Evolutionary conservation across 92 coral and sea anemone species (phyloP).

Genomic region (Phenganax marumi): DNA sequence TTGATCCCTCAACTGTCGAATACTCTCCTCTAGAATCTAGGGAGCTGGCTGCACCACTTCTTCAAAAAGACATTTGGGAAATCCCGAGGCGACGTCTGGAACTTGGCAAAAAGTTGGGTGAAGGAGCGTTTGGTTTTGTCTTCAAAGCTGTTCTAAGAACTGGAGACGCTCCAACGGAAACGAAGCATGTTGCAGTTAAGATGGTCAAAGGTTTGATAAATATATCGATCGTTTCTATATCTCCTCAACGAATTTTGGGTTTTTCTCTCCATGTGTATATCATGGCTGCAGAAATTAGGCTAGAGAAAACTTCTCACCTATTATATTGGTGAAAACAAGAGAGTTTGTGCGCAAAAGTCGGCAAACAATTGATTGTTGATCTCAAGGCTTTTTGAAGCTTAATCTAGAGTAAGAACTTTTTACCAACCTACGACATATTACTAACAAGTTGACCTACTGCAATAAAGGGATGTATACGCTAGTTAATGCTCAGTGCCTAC

Average conservation of each 20-base stretch:
- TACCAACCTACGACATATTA: too few relatives aligned
- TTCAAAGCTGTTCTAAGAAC: slow-evolving; percentile 6
- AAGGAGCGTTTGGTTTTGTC: slow-evolving; percentile 35
- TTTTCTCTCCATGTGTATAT: background rate
- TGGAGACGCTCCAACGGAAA: slow-evolving; percentile 7
- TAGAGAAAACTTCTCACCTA: too few relatives aligned
- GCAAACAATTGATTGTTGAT: too few relatives aligned
- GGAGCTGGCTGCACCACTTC: background rate
- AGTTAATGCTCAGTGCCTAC: too few relatives aligned
- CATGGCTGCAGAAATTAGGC: too few relatives aligned
- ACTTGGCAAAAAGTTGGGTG: slow-evolving; percentile 29
- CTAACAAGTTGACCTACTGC: too few relatives aligned
- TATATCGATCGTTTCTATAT: background rate
- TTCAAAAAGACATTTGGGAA: slow-evolving; percentile 28
- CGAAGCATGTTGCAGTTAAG: slow-evolving; percentile 22
- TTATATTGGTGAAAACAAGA: too few relatives aligned
- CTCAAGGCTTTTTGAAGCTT: too few relatives aligned
- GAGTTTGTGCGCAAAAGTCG: too few relatives aligned
- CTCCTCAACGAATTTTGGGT: background rate
- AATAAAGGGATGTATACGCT: too few relatives aligned
- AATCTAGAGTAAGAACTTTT: too few relatives aligned
- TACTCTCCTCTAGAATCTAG: background rate
- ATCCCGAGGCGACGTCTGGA: background rate
- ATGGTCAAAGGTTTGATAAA: slow-evolving; percentile 12
- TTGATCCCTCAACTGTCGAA: too few relatives aligned